Base-by-base conservation (phyloP, 2,888 invertebrate species). In the Nomada hirtipes region DNA sequence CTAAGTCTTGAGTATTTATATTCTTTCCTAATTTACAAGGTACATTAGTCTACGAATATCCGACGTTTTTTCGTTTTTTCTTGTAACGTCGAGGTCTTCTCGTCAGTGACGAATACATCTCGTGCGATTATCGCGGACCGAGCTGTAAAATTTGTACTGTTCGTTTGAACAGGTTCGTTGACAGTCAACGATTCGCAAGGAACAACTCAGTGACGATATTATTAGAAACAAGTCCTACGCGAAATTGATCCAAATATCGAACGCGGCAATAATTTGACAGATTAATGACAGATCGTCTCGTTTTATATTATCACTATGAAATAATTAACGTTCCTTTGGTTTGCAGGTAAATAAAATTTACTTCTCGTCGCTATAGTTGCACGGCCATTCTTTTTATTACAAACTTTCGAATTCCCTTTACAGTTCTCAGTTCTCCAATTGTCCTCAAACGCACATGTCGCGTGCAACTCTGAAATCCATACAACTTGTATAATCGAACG, bases 321-420 rank as follows among this genome's bases (percentile, higher is more conserved):
- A 11, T 61, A n/a, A 15, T n/a, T n/a, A n/a, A 18, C 50, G 50
- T 52, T 1, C 52, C 7, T 13, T 13, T 0, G 9, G 9, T 15
- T 36, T 65, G 10, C 29, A 7, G 2, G n/a, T 52, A 0, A 65
- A 65, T 65, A 65, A 65, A 65, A 65, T 65, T 20, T 20, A 11
- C 52, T 29, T 65, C 64, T 11, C 26, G 26, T 50, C 50, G 26
- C 7, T 50, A n/a, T 26, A 64, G 50, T 50, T 50, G 50, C 26
- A 18, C 29, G 50, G 13, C 13, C 7, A 47, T 15, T 52, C 50
- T 20, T n/a, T 64, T 52, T 9, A 29, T 20, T 36, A 29, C 29
- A 52, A 52, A 3, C 3, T 52, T 36, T 29, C 29, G n/a, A n/a
- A n/a, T 36, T 15, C n/a, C 65, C n/a, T 13, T 53, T n/a, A 9